Evolutionary conservation across 2,797 vertebrate species (phyloP).

Genomic region (Spizella passerina): DNA sequence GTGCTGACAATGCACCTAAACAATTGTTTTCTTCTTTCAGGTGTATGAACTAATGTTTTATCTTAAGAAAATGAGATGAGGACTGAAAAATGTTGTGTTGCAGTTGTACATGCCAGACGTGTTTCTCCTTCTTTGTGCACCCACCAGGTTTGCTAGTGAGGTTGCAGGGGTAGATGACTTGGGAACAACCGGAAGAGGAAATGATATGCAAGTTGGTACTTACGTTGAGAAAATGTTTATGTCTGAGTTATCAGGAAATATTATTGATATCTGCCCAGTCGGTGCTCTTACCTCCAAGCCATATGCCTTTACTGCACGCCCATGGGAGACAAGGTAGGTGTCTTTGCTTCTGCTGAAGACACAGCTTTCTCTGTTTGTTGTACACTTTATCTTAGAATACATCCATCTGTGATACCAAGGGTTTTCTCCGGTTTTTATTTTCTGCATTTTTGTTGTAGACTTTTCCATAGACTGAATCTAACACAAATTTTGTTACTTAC

Average conservation of each 20-base stretch:
- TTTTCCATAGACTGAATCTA: background rate
- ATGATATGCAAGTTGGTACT: slow-evolving; percentile 94
- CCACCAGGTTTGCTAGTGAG: slow-evolving; percentile 92
- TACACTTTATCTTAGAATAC: background rate
- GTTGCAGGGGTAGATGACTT: slow-evolving; percentile 95
- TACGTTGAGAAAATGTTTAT: slow-evolving; percentile 99
- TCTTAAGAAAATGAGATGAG: background rate
- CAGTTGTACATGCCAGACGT: background rate
- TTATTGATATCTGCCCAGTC: slow-evolving; percentile 92
- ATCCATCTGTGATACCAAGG: background rate
- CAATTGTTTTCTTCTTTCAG: background rate
- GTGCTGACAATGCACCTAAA: background rate
- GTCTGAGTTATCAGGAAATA: slow-evolving; percentile 93
- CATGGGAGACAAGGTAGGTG: slow-evolving; percentile 91
- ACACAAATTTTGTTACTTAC: background rate
- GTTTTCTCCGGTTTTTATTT: background rate
- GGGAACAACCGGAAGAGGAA: slow-evolving; percentile 96
- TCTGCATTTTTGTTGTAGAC: background rate
- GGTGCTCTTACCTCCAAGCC: slow-evolving; percentile 96
- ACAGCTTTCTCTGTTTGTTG: background rate
- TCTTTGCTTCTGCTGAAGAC: background rate
- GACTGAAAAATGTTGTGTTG: background rate
- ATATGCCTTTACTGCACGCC: slow-evolving; percentile 94
- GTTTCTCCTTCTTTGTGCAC: slow-evolving; percentile 1
- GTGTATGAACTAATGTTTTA: background rate